Evolutionary conservation across 1,140 invertebrate species (phyloP), one percentile per base, ranked within the genome.

Genomic region (Pentalonia nigronervosa): DNA sequence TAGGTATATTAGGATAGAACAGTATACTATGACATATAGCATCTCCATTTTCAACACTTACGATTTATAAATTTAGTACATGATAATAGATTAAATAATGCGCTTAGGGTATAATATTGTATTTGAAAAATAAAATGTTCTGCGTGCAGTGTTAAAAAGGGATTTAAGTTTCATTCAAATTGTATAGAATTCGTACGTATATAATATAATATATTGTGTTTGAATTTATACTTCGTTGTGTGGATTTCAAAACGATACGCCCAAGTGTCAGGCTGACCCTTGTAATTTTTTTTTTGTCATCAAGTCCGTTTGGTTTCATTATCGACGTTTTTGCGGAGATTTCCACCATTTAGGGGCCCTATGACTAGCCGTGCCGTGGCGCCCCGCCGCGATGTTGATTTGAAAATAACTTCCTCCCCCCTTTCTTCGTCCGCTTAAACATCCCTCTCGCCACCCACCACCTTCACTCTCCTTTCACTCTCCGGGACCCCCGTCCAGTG

Each of bases 321-420:
- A 93, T 93, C 81, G 91, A 86, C 91, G 91, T 93, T 93, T 93
- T 93, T 86, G 48, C 48, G 25, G 91, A 48, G 90, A 86, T 81
- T 84, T 93, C 41, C 81, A 56, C 48, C 76, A 45, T 93, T 93
- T 86, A 84, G 91, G 91, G 91, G n/a, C 81, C 36, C 91, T 86
- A 30, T 84, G 91, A 93, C 91, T 86, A 93, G 81, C 81, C 91
- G 36, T 93, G 36, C 81, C 91, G 34, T 86, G 91, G 91, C 81
- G 34, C 60, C 91, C 91, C 91, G 91, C 41, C 14, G 91, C 34
- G 91, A 93, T 93, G 91, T 93, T 93, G 91, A 93, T 93, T 93
- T 93, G 91, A 93, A 93, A 93, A 93, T 93, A 93, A 93, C 91
- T 89, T 94, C 93, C 60, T 17, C n/a, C 41, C 53, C 56, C 88